These are phyloP conservation scores for Oncopodura yosiiana DNA, from an alignment of 1,140 invertebrate species.

Conservation along the genomic window DNA sequence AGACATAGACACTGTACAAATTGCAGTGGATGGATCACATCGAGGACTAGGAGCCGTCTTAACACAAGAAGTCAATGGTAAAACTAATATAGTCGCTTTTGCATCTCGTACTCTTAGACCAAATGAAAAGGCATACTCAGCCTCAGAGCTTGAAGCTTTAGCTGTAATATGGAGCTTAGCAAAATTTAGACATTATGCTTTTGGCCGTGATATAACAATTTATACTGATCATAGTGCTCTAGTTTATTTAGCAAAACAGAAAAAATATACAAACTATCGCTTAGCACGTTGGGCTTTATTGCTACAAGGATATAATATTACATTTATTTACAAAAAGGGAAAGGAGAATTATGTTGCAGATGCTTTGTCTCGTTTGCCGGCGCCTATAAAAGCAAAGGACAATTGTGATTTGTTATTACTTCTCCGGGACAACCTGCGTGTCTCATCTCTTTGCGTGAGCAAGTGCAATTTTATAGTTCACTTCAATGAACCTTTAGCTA, in stretches of 20 bases:
- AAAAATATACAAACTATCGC: constrained; percentile 37
- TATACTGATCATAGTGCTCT: constrained; percentile 35
- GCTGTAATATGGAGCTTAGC: constrained; percentile 34
- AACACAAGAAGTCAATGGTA: constrained; percentile 19
- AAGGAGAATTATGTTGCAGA: constrained; percentile 33
- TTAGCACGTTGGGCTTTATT: constrained; percentile 36
- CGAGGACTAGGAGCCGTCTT: constrained; percentile 30
- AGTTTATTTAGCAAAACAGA: constrained; percentile 7
- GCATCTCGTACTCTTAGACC: constrained; percentile 33
- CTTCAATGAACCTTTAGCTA: no score
- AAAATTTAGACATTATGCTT: constrained; percentile 35
- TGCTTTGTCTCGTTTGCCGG: constrained; percentile 17
- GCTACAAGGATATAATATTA: constrained; percentile 34
- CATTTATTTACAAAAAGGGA: constrained; percentile 35
- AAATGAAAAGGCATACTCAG: constrained; percentile 34
- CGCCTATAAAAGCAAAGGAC: neutral
- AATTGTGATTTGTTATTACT: no score
- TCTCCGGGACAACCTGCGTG: no score
- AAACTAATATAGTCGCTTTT: constrained; percentile 35
- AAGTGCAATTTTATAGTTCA: no score
- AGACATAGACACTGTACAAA: constrained; percentile 29
- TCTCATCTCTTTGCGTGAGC: no score
- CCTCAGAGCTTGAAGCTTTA: constrained; percentile 34
- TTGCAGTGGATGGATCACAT: neutral
- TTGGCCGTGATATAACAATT: constrained; percentile 24